These are phyloP conservation scores for Cheilosia vulpina DNA, from an alignment of 2,888 invertebrate genomes.

Conservation along the genomic window DNA sequence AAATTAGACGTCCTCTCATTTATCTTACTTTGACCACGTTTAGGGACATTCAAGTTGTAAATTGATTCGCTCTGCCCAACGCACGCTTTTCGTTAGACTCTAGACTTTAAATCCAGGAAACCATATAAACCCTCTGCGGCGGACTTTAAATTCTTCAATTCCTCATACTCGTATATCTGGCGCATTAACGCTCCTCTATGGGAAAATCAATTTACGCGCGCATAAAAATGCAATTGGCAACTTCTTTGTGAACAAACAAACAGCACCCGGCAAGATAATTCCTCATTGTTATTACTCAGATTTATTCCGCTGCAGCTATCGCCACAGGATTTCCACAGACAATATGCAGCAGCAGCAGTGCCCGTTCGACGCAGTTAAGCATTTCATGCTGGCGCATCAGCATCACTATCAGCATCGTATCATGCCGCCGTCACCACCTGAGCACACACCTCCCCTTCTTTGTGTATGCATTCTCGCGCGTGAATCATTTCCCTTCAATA, in stretches of 20 bases:
- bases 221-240: conserved; percentile 71
- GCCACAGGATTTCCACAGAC: conserved; percentile 56
- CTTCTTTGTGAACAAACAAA: conserved; percentile 60
- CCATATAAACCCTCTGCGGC: background rate
- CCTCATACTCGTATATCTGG: conserved; percentile 11
- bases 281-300: conserved; percentile 74
- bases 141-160: conserved; percentile 11
- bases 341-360: conserved; percentile 13
- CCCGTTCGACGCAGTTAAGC: conserved; percentile 58
- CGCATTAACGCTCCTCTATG: conserved; percentile 40
- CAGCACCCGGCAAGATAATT: conserved; percentile 62
- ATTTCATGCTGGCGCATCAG: conserved; percentile 44
- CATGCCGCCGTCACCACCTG: conserved; percentile 56
- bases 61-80: too few species aligned
- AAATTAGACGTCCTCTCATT: too few species aligned
- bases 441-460: conserved; percentile 34
- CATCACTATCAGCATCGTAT: conserved; percentile 28
- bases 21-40: too few species aligned
- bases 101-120: background rate
- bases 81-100: too few species aligned
- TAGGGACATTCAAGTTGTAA: too few species aligned
- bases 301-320: conserved; percentile 70
- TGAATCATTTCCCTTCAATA: conserved; percentile 67
- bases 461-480: conserved; percentile 55
- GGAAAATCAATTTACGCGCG: conserved; percentile 60